Base-by-base conservation (phyloP, 2,888 invertebrate species). In the Agriopis aurantiaria region DNA sequence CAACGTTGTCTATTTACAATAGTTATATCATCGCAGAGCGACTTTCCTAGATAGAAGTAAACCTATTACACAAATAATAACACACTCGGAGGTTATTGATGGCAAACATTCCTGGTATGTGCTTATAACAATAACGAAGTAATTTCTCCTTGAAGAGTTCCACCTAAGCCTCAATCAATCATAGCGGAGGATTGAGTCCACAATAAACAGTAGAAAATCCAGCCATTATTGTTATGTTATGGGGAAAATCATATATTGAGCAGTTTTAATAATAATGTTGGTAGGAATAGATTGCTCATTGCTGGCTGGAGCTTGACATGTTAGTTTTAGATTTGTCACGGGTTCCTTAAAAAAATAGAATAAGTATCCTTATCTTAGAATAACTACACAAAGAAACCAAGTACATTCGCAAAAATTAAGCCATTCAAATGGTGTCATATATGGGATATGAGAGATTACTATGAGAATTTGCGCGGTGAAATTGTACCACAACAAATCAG, bases 101-200 rank as follows among this genome's bases (percentile, higher is more conserved):
- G 79, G 76, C 74, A 72, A 64, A 78, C 77, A 79, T 82, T 80
- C 71, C 75, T 72, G 74, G 71, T 72, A 78, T 74, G 75, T 81
- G 77, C 77, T 80, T 75, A 73, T 68, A 72, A 75, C 73, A 86
- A 87, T 86, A 87, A 86, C 84, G 78, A 79, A 83, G 85, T 88
- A 86, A 87, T 88, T 88, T 87, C 81, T 80, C 81, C 82, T 88
- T 86, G 84, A 86, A 82, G 83, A 86, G 86, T 89, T 90, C 85
- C 88, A 85, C 83, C 81, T 86, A 88, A 88, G 85, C 85, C 83
- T 85, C 88, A 88, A 90, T 91, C 91, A 90, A 90, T 91, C 91
- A 90, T 89, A 82, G 78, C 77, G 76, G 75, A 79, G 82, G 84
- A 88, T 86, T 81, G 86, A 87, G 88, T 85, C 85, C 82, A 89